phyloP scores from a whole-genome alignment of 2,113 vertebrate genomes.

The Rhagologus leucostigma region DNA sequence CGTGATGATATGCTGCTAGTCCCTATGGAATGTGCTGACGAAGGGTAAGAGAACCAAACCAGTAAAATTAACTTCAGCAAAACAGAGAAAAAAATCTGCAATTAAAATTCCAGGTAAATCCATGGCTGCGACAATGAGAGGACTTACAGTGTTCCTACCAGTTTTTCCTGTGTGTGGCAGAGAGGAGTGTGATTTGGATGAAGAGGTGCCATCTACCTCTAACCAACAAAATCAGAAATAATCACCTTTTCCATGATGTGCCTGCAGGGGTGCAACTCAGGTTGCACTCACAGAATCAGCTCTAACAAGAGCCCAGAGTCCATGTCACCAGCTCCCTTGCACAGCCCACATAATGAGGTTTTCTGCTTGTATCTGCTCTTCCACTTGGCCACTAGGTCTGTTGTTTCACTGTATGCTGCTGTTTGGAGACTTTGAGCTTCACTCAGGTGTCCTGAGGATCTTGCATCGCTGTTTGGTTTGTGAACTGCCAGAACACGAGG shows the following conservation, averaged over 20 bases:
- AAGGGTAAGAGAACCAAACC: background rate
- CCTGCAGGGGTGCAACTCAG: fast-evolving
- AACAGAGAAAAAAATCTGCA: background rate
- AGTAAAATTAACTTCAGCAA: background rate
- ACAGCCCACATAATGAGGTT: background rate
- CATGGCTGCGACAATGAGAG: background rate
- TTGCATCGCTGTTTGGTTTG: fast-evolving
- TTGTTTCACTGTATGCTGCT: background rate
- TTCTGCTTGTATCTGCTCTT: background rate
- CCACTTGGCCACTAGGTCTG: background rate
- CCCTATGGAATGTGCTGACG: background rate
- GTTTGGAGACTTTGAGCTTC: background rate
- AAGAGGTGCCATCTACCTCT: background rate
- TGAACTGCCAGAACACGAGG: fast-evolving
- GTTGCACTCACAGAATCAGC: background rate
- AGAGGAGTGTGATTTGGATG: background rate
- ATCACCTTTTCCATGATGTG: background rate
- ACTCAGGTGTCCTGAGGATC: fast-evolving
- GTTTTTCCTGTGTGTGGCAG: background rate
- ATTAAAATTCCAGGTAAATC: background rate
- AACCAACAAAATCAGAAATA: background rate
- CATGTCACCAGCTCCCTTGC: background rate
- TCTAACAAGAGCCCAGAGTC: background rate
- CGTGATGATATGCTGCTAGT: background rate
- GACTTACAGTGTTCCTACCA: background rate